Percentiles rank a stretch among this genome's conserved stretches.
Conservation (phyloP, 2,888 invertebrate genomes). For the Drosophila infuscata region DNA sequence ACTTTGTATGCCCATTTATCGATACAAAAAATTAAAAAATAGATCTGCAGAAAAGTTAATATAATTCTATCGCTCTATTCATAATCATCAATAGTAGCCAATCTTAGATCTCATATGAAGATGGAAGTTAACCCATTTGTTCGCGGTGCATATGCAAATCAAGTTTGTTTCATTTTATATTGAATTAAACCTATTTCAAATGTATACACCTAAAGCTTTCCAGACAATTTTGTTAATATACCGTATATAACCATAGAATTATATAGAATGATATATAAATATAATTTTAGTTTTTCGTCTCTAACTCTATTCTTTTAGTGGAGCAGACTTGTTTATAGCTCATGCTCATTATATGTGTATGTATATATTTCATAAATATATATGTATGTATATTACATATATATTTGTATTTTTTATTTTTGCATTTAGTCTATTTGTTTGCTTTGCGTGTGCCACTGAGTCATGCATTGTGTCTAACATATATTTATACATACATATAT, state of each 20-base stretch:
- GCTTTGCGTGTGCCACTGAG: conserved; percentile 29
- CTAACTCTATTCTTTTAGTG: too few species aligned
- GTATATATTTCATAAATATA: neutral
- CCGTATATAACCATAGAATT: too few species aligned
- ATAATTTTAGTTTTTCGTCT: too few species aligned
- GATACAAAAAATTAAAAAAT: neutral
- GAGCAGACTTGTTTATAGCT: too few species aligned
- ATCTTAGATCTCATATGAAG: neutral
- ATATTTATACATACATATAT: neutral
- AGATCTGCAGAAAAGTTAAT: neutral
- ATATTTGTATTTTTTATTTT: neutral
- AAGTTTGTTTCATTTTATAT: neutral
- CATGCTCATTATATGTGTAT: neutral
- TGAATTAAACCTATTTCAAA: neutral
- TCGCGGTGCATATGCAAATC: neutral
- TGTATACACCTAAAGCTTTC: neutral
- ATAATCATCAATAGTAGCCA: neutral
- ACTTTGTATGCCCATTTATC: conserved; percentile 8
- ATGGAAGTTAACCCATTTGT: neutral
- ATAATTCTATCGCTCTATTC: neutral
- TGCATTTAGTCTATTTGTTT: neutral
- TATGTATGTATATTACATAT: conserved; percentile 3
- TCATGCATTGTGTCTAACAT: conserved; percentile 20
- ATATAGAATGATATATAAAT: too few species aligned
- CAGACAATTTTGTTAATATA: neutral